Base-by-base conservation (phyloP, 2,797 vertebrate genomes). In the Lindbergichthys nudifrons region DNA sequence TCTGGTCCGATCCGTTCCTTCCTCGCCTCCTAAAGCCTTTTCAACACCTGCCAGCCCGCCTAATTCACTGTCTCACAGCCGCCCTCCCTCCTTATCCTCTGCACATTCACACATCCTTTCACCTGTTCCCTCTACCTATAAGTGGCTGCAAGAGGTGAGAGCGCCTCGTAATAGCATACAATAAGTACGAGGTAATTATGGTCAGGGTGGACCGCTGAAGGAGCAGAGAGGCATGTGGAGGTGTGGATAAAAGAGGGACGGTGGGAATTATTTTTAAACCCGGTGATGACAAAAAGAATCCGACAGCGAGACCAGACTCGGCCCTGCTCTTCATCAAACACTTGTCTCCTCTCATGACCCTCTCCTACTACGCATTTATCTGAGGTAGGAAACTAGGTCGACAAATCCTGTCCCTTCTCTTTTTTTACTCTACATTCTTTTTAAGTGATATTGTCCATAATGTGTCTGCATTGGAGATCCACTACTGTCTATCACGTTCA, bases 221-320 rank as follows among this genome's bases (percentile, higher is more conserved):
- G 59, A 71, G 75, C 1, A 39, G 64, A 39, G 64, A 64, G 72
- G 41, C 56, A 47, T 67, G 67, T 36, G 75, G 63, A 75, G 73
- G 81, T 77, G 77, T 77, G 81, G 74, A 76, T 54, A 68, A 58
- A 81, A 48, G 58, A 75, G 52, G 23, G 75, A 81, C 30, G 53
- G 76, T 76, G 71, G 70, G 79, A 77, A 85, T 91, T 94, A 92
- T 95, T 95, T 94, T 93, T 93, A 94, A 92, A 91, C 76, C 88
- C 30, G 16, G 45, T 12, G 75, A 91, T 91, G 87, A 82, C 83
- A 80, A 90, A 46, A 84, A 76, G 81, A 80, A 67, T 73, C 59
- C 50, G 58, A 67, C 75, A 73, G 73, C 73, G 45, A 78, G 81
- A 74, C 53, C 1, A 77, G 69, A 79, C 74, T 65, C 18, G 45